A percentile compares a stretch with the other conserved stretches of the same genome.
These are phyloP conservation scores for Apis cerana DNA, from an alignment of 1,140 invertebrate genomes.

Conservation along the genomic window DNA sequence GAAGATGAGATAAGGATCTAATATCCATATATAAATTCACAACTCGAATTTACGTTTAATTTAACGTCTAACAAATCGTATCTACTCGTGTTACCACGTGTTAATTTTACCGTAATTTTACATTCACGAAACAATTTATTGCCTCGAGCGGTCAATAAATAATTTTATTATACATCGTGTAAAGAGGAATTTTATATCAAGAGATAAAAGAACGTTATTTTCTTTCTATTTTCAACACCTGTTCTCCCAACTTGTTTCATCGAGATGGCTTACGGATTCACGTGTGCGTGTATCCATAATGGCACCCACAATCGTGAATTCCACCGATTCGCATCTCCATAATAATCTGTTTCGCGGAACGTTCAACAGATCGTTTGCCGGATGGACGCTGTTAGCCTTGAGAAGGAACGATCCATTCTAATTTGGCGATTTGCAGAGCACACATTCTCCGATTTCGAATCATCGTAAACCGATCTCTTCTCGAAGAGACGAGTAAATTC, in stretches of 20 bases:
- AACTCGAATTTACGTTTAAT: too few species aligned
- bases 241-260: neutral
- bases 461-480: slow-evolving; percentile 1
- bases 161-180: neutral
- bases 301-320: neutral
- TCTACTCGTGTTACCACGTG: neutral
- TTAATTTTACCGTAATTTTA: neutral
- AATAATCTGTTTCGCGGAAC: slow-evolving; percentile 62
- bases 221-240: neutral
- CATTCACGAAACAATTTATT: neutral
- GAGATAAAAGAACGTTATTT: neutral
- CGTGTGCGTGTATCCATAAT: neutral
- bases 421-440: slow-evolving; percentile 55
- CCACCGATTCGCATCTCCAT: slow-evolving; percentile 46
- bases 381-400: slow-evolving; percentile 48
- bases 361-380: slow-evolving; percentile 38
- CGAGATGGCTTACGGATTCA: neutral
- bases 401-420: slow-evolving; percentile 45
- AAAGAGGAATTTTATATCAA: neutral
- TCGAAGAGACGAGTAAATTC: slow-evolving; percentile 37
- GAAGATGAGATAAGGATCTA: too few species aligned
- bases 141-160: neutral
- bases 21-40: too few species aligned
- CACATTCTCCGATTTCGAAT: slow-evolving; percentile 26
- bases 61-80: neutral